A percentile compares a stretch with the other conserved stretches of the same genome.
Conservation (phyloP, 2,113 vertebrate species). For the Casuarius casuarius region DNA sequence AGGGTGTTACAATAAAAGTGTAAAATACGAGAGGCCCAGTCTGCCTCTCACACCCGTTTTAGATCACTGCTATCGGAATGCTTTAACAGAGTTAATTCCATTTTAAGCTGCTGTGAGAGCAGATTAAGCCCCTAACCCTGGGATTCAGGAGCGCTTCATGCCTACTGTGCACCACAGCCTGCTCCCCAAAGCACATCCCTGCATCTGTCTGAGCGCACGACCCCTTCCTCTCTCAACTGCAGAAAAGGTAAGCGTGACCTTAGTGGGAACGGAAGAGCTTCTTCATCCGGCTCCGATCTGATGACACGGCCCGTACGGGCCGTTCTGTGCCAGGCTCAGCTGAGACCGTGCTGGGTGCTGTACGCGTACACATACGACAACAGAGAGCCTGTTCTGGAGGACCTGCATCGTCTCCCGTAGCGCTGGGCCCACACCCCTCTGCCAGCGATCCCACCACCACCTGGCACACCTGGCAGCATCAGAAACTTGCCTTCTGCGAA, state of each 20-base stretch:
- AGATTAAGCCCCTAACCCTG: not conserved
- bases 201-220: not conserved
- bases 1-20: not conserved
- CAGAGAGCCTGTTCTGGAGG: not conserved
- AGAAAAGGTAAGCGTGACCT: not conserved
- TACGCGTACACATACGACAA: fast-evolving
- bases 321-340: not conserved
- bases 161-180: not conserved
- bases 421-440: fast-evolving
- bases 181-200: not conserved
- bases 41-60: not conserved
- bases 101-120: not conserved
- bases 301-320: too few species aligned
- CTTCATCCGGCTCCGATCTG: not conserved
- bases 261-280: not conserved
- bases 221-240: not conserved
- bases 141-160: fast-evolving
- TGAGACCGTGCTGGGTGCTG: not conserved
- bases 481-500: not conserved
- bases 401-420: not conserved
- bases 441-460: not conserved
- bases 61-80: not conserved
- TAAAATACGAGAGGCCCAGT: not conserved
- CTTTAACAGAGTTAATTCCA: not conserved
- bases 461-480: fast-evolving